Evolutionary conservation across 2,113 vertebrate species (phyloP).

Genomic region (Spea multiplicata): DNA sequence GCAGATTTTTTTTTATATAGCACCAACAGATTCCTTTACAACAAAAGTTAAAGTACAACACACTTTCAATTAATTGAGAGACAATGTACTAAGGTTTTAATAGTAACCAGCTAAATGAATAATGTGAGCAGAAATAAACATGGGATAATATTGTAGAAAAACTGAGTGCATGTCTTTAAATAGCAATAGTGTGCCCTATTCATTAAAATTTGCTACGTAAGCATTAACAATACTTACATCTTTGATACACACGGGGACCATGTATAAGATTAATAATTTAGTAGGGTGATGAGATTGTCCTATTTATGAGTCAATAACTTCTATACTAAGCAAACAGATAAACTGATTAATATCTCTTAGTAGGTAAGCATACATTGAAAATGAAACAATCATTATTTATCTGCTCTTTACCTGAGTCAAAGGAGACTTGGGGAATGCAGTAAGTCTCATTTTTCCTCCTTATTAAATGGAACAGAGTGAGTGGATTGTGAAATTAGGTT

Average conservation of each 20-base stretch:
- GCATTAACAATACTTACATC: constrained; percentile 26
- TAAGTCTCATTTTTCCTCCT: constrained; percentile 27
- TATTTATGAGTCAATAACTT: constrained; percentile 42
- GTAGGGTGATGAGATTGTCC: constrained; percentile 38
- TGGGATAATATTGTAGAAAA: constrained; percentile 2
- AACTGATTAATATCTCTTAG: constrained; percentile 39
- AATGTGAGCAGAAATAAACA: not conserved
- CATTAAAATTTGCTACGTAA: constrained; percentile 18
- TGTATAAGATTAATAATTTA: constrained; percentile 33
- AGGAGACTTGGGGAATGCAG: constrained; percentile 12
- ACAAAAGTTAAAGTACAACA: too few relatives aligned
- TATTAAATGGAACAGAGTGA: constrained; percentile 36
- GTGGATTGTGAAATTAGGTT: constrained; percentile 37
- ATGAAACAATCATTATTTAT: constrained; percentile 34
- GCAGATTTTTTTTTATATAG: too few relatives aligned
- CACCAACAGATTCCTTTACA: too few relatives aligned
- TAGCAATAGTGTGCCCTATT: not conserved
- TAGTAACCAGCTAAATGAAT: not conserved
- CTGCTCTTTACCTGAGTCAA: constrained; percentile 18
- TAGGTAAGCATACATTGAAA: constrained; percentile 17
- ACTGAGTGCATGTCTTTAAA: constrained; percentile 29
- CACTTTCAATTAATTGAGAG: too few relatives aligned
- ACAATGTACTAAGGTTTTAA: not conserved
- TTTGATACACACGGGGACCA: constrained; percentile 15
- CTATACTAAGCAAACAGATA: constrained; percentile 38